Evolutionary conservation across 2,797 vertebrate species (phyloP), one percentile per base, ranked within the genome.

Genomic region (Ambastaia sidthimunki): DNA sequence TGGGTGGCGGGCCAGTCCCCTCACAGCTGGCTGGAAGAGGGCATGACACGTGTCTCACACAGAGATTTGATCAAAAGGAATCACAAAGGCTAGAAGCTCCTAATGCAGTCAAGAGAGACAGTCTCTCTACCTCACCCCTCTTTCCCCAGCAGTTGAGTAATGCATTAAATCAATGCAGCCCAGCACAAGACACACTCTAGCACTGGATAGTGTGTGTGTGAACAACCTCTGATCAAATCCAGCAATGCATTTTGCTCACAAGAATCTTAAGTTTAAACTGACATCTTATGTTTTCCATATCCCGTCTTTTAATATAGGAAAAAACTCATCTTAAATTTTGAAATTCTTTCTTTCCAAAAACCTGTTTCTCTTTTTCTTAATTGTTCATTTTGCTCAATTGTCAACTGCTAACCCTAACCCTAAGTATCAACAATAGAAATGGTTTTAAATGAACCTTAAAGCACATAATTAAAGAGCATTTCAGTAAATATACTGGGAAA

Each of bases 41-140:
- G 92, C 95, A 94, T 91, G 94, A 95, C 96, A 95, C 96, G 96
- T 94, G 97, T 97, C 96, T 94, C 95, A 96, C 95, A 96, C 95
- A 95, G 92, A 95, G 94, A 94, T 95, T 93, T 96, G 95, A 97
- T 97, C 96, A 96, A 97, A 97, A 96, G 93, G 93, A 93, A 95
- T 94, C 93, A 92, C 93, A 92, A 92, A 94, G 93, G 94, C 95
- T 94, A 83, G 89, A 93, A 94, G 94, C 94, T 93, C 90, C 93
- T 91, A 93, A 95, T 94, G 95, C 94, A 91, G 94, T 91, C 91
- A 86, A 88, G 92, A 92, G 91, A 94, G 94, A 92, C 89, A 89
- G 88, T 76, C 71, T 52, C 74, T 81, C 82, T 79, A 80, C 68
- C 77, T 66, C n/a, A 63, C 69, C 72, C 69, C 72, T 80, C 31